Conservation (phyloP, 2,888 invertebrate genomes). For the Stenotaenia linearis region DNA sequence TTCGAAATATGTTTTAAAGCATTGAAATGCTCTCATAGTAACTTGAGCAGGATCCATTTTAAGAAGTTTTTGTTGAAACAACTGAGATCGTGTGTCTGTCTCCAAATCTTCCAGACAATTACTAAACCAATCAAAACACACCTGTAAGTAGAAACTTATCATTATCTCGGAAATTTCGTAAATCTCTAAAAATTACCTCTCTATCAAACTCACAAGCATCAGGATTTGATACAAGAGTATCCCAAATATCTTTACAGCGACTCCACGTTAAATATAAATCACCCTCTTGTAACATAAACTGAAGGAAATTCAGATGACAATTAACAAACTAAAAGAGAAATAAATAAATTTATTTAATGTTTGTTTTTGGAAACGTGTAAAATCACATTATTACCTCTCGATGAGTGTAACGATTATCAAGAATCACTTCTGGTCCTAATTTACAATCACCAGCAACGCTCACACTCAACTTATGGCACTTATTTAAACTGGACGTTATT, state of each 20-base stretch:
- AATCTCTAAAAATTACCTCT: constrained; percentile 43
- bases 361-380: background rate
- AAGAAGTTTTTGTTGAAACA: constrained; percentile 51
- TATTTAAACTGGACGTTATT: constrained; percentile 48
- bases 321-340: constrained; percentile 46
- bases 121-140: constrained; percentile 51
- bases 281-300: constrained; percentile 51
- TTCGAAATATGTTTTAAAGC: constrained; percentile 51
- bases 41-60: constrained; percentile 48
- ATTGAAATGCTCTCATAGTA: constrained; percentile 46
- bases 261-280: constrained; percentile 50
- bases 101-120: constrained; percentile 49
- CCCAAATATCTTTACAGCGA: constrained; percentile 51
- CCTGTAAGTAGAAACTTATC: constrained; percentile 43
- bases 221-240: constrained; percentile 47
- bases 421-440: constrained; percentile 45
- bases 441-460: constrained; percentile 40
- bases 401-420: constrained; percentile 49
- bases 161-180: too few species aligned
- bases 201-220: constrained; percentile 49
- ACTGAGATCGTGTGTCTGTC: constrained; percentile 47
- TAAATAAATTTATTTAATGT: background rate
- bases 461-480: constrained; percentile 47
- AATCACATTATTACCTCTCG: constrained; percentile 45
- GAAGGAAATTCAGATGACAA: constrained; percentile 50